A percentile compares a stretch with the other conserved stretches of the same genome.
phyloP scores from a whole-genome alignment of 2,888 invertebrate species.

The Auanema freiburgensis region DNA sequence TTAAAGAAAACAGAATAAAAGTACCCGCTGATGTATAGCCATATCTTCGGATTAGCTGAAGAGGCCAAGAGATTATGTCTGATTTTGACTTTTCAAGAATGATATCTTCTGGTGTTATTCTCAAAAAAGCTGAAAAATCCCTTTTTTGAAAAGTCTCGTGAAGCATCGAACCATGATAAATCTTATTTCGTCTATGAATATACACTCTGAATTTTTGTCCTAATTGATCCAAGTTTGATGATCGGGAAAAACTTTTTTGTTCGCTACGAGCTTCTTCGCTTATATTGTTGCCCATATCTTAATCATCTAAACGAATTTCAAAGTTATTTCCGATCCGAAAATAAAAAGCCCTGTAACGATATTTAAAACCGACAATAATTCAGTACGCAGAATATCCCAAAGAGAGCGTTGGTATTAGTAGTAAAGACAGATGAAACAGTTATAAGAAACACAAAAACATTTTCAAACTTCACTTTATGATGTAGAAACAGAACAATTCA shows the following conservation, averaged over 20 bases:
- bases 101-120: conserved; percentile 32
- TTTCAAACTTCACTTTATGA: no score
- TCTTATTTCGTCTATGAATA: conserved; percentile 51
- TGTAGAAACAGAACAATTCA: no score
- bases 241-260: conserved; percentile 5
- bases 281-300: conserved; percentile 1
- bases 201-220: conserved; percentile 44
- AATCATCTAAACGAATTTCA: background rate
- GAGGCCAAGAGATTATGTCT: conserved; percentile 51
- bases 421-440: no score
- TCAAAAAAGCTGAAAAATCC: conserved; percentile 48
- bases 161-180: conserved; percentile 39
- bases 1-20: background rate
- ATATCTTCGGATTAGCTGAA: conserved; percentile 56
- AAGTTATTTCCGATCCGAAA: conserved; percentile 13
- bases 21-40: conserved; percentile 57
- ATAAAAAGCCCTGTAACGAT: background rate
- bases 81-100: conserved; percentile 45
- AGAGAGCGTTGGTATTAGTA: no score
- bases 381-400: conserved; percentile 7
- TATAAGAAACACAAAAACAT: no score
- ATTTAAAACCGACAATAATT: background rate
- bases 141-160: background rate
- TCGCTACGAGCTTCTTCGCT: conserved; percentile 8
- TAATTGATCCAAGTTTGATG: conserved; percentile 8